These are phyloP conservation scores for Cynodonichthys magdalenae DNA, from an alignment of 2,797 vertebrate genomes.

Conservation along the genomic window DNA sequence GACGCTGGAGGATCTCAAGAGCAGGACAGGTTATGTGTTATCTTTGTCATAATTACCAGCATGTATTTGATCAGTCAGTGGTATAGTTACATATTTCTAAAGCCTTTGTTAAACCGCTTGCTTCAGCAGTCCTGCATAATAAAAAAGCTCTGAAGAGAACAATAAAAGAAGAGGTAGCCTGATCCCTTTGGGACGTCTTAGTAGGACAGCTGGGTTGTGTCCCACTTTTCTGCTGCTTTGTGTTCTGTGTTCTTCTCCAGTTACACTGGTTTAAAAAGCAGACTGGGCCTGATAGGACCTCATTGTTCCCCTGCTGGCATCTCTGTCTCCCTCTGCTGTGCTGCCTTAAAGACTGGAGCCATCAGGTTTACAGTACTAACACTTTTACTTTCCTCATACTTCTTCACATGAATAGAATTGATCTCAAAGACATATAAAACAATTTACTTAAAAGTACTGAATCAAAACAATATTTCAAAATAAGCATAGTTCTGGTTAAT, in stretches of 20 bases:
- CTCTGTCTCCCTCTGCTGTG: slow-evolving; percentile 22
- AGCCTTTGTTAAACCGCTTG: not conserved
- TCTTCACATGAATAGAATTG: not conserved
- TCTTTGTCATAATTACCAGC: slow-evolving; percentile 12
- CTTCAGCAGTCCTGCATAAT: not conserved
- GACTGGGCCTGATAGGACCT: slow-evolving; percentile 40
- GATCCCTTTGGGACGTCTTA: slow-evolving; percentile 11
- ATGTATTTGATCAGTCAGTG: not conserved
- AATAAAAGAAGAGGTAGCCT: slow-evolving; percentile 2
- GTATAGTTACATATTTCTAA: not conserved
- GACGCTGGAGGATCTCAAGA: slow-evolving; percentile 36
- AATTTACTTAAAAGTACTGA: not conserved
- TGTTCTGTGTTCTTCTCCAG: slow-evolving; percentile 73
- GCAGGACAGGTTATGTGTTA: slow-evolving; percentile 69
- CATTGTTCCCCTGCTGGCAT: slow-evolving; percentile 19
- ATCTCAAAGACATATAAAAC: not conserved
- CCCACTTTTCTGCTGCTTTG: slow-evolving; percentile 75
- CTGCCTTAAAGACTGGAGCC: slow-evolving; percentile 29
- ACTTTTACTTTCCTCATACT: slow-evolving; percentile 44
- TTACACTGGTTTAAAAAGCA: slow-evolving; percentile 48
- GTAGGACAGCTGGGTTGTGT: slow-evolving; percentile 49
- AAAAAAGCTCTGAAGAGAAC: not conserved
- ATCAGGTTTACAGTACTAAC: slow-evolving; percentile 37
- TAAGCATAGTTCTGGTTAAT: not conserved
- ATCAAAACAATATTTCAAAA: not conserved